Conservation (phyloP, 2,888 invertebrate genomes). For the Oegoconia quadripuncta region DNA sequence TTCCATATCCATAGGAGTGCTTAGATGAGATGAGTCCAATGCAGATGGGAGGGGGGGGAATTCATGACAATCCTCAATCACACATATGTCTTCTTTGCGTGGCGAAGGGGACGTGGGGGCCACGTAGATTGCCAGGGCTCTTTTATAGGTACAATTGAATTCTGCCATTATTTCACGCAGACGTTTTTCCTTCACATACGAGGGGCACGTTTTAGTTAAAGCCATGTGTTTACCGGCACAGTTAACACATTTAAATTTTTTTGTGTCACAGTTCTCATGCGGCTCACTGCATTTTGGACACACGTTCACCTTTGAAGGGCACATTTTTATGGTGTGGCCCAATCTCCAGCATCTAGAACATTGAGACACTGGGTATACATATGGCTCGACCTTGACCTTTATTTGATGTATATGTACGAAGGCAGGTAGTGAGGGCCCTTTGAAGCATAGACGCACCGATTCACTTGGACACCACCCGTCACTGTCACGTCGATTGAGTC, state of each 20-base stretch:
- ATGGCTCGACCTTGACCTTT: slow-evolving; percentile 19
- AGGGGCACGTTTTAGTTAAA: slow-evolving; percentile 13
- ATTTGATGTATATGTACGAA: slow-evolving; percentile 15
- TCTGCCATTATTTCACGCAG: slow-evolving; percentile 14
- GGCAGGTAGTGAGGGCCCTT: slow-evolving; percentile 12
- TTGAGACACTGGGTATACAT: slow-evolving; percentile 22
- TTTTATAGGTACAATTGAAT: slow-evolving; percentile 16
- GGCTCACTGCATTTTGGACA: slow-evolving; percentile 17
- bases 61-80: too few relatives aligned
- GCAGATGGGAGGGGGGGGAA: too few relatives aligned
- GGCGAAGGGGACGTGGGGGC: neutral
- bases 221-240: slow-evolving; percentile 15
- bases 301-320: slow-evolving; percentile 13
- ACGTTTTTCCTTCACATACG: slow-evolving; percentile 15
- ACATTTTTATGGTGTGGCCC: slow-evolving; percentile 13
- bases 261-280: slow-evolving; percentile 17
- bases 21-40: too few relatives aligned
- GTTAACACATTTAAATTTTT: slow-evolving; percentile 11
- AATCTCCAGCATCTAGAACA: slow-evolving; percentile 22
- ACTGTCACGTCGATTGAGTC: slow-evolving; percentile 13
- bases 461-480: slow-evolving; percentile 20
- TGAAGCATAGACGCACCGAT: slow-evolving; percentile 21
- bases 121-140: slow-evolving; percentile 9
- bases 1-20: too few relatives aligned
- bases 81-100: too few relatives aligned